Conservation (phyloP, 2,888 invertebrate species). For the Camponotus fellah region DNA sequence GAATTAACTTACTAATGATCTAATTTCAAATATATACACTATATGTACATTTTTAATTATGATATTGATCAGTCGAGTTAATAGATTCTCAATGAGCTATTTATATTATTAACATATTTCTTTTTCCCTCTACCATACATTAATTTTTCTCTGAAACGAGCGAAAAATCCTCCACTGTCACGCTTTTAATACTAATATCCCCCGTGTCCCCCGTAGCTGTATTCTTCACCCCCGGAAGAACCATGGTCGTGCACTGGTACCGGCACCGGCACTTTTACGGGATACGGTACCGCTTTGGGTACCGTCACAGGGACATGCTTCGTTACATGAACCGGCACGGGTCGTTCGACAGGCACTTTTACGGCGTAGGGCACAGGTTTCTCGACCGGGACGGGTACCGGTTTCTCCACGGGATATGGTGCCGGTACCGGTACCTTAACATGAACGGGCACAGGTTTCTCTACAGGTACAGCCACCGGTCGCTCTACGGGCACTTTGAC, state of each 20-base stretch:
- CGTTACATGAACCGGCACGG: constrained; percentile 81
- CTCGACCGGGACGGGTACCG: constrained; percentile 82
- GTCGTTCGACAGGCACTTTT: constrained; percentile 87
- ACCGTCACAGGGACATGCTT: constrained; percentile 82
- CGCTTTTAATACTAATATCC: constrained; percentile 39
- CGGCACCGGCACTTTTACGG: constrained; percentile 91
- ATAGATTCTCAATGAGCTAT: constrained; percentile 6
- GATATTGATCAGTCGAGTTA: constrained; percentile 20
- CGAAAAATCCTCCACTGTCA: constrained; percentile 34
- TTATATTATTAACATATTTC: not conserved
- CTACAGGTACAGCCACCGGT: constrained; percentile 92
- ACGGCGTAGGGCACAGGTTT: constrained; percentile 90
- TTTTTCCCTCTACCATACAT: not conserved
- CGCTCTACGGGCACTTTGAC: constrained; percentile 86
- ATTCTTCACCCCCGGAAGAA: constrained; percentile 61
- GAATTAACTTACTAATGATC: not conserved
- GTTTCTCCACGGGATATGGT: constrained; percentile 81
- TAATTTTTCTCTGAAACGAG: not conserved
- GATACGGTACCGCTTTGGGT: constrained; percentile 89
- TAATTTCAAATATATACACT: constrained; percentile 16
- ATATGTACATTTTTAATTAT: constrained; percentile 7
- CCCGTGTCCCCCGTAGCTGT: constrained; percentile 69
- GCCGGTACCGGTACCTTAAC: constrained; percentile 87
- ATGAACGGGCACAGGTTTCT: constrained; percentile 92
- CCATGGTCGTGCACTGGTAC: constrained; percentile 87